These are phyloP conservation scores for Stenodera caucasica DNA, from an alignment of 2,888 invertebrate genomes.

Conservation along the genomic window DNA sequence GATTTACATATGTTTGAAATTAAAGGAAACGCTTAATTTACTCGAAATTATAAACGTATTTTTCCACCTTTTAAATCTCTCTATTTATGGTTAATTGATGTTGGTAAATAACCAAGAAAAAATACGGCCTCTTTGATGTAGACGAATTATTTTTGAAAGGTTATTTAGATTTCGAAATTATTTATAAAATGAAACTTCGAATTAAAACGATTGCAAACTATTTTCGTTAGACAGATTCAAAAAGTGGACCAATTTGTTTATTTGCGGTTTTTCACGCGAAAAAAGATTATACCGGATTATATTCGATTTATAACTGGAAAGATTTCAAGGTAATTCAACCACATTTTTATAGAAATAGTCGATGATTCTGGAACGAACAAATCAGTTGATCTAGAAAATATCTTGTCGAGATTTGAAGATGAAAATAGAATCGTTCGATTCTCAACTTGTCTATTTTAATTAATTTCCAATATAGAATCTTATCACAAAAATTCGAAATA, in stretches of 20 bases:
- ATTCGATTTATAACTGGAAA: too few species aligned
- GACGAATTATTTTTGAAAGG: constrained; percentile 10
- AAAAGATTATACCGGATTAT: too few species aligned
- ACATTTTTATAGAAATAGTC: too few species aligned
- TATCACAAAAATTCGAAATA: too few species aligned
- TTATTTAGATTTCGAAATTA: neutral
- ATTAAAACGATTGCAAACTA: constrained; percentile 4
- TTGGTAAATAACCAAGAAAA: too few species aligned
- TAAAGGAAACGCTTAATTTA: constrained; percentile 17
- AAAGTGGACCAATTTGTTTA: neutral
- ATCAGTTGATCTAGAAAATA: too few species aligned
- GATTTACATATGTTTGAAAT: constrained; percentile 30
- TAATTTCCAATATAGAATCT: neutral
- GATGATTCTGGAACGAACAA: too few species aligned
- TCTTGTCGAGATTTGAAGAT: neutral
- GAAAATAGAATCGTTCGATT: neutral
- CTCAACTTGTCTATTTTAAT: neutral
- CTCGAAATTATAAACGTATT: constrained; percentile 11
- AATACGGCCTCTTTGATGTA: neutral
- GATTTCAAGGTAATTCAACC: too few species aligned
- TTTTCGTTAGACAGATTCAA: constrained; percentile 1
- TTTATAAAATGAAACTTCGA: neutral
- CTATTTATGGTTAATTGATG: constrained; percentile 2
- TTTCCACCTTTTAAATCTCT: constrained; percentile 5
- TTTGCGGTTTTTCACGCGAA: too few species aligned